These are phyloP conservation scores for Drosophila arizonae DNA, from an alignment of 1,140 invertebrate genomes.

Conservation along the genomic window DNA sequence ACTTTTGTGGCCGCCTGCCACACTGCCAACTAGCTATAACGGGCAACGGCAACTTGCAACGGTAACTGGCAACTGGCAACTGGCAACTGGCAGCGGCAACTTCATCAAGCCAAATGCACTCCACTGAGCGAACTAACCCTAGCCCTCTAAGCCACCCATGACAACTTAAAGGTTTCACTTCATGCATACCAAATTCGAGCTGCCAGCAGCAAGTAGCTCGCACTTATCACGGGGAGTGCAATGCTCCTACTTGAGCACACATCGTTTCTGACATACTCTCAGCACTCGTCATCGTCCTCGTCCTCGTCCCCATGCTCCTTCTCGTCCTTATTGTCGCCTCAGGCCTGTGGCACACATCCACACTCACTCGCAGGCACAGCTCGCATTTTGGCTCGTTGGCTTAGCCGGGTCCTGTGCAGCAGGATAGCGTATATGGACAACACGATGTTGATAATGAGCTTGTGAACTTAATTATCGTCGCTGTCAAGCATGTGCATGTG, in stretches of 20 bases:
- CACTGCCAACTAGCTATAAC: neutral
- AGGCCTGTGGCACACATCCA: slow-evolving; percentile 42
- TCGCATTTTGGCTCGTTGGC: slow-evolving; percentile 61
- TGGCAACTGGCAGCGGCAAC: no score
- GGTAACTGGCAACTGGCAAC: no score
- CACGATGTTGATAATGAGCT: slow-evolving; percentile 40
- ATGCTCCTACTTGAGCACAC: slow-evolving; percentile 72
- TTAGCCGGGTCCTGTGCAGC: slow-evolving; percentile 31
- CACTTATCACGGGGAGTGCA: slow-evolving; percentile 55
- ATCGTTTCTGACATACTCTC: slow-evolving; percentile 70
- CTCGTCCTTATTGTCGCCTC: slow-evolving; percentile 17
- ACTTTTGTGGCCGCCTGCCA: slow-evolving; percentile 46
- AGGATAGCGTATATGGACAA: slow-evolving; percentile 18
- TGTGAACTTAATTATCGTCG: slow-evolving; percentile 37
- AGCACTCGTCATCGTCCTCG: slow-evolving; percentile 43
- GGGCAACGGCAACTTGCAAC: no score
- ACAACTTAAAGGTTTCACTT: slow-evolving; percentile 73
- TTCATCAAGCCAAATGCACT: slow-evolving; percentile 72
- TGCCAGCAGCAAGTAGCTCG: slow-evolving; percentile 11
- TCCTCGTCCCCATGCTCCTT: slow-evolving; percentile 3
- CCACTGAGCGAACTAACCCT: slow-evolving; percentile 45
- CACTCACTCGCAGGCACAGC: slow-evolving; percentile 14
- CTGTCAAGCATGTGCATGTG: neutral
- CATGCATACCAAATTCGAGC: slow-evolving; percentile 65
- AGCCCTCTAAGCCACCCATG: slow-evolving; percentile 25